Evolutionary conservation across 2,113 vertebrate genomes (phyloP).

Genomic region (Neodontobutis hainanensis): DNA sequence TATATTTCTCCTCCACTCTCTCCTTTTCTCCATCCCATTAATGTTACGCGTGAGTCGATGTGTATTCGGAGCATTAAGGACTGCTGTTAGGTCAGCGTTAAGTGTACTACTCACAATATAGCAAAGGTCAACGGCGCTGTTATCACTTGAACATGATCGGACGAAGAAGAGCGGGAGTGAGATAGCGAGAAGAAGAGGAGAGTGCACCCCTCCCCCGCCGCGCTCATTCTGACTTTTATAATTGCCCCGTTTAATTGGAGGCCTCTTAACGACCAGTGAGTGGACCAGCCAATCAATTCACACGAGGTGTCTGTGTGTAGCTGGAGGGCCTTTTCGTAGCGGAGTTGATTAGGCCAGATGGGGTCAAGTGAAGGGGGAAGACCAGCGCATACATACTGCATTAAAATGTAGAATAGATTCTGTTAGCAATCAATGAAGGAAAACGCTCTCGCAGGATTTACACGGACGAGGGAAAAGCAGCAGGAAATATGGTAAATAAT

Average conservation of each 20-base stretch:
- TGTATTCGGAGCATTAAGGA: conserved; percentile 18
- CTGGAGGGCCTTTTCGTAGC: conserved; percentile 54
- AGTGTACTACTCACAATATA: conserved; percentile 57
- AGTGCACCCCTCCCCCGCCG: conserved; percentile 52
- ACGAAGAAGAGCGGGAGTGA: conserved; percentile 27
- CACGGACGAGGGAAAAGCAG: not conserved
- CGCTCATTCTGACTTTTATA: conserved; percentile 64
- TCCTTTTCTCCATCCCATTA: not conserved
- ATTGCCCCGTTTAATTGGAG: conserved; percentile 78
- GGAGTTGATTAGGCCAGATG: conserved; percentile 70
- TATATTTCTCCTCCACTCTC: not conserved
- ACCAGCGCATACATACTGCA: conserved; percentile 38
- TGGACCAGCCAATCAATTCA: conserved; percentile 75
- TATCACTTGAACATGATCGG: conserved; percentile 73
- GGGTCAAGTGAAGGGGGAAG: conserved; percentile 64
- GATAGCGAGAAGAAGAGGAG: conserved; percentile 9
- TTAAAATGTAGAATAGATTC: conserved; percentile 55
- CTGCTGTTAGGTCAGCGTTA: conserved; percentile 55
- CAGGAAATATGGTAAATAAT: conserved; percentile 40
- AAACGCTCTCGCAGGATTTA: conserved; percentile 39
- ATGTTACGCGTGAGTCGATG: conserved; percentile 10
- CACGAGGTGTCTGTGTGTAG: conserved; percentile 45
- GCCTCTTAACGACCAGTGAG: conserved; percentile 71
- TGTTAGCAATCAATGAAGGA: conserved; percentile 41
- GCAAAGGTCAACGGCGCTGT: conserved; percentile 71